Base-by-base conservation (phyloP, 2,888 invertebrate genomes). In the Tineola bisselliella region DNA sequence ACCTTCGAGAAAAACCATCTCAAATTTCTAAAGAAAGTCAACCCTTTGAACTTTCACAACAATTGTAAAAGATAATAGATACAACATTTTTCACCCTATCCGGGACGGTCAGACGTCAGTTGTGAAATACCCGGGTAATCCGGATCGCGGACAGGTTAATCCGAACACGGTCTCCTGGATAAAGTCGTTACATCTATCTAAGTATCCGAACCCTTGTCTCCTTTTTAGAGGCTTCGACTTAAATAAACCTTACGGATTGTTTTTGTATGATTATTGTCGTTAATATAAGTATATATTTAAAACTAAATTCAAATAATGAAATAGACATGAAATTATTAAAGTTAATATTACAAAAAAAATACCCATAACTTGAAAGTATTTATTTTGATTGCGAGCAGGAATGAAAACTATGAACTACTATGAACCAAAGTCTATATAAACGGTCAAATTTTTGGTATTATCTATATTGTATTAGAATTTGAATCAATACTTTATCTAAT, bases 91-190 rank as follows among this genome's bases (percentile, higher is more conserved):
- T 58, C 58, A 58, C 58, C 33, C 31, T 11, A 11, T 33, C 33
- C 58, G 17, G 33, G 33, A 13, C 33, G 58, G 33, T 33, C 58
- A 33, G 30, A 58, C 15, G 58, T 58, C 58, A 33, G 5, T 54
- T 18, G 54, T 25, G 17, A 33, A 33, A 58, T 58, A 48, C 48
- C 52, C 48, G 48, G 60, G 44, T 60, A 60, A 60, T 60, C 60
- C 60, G 48, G 43, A 25, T 5, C 43, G 59, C 59, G 59, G 59
- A 59, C 59, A 59, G 59, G 59, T 59, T 59, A 59, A 59, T 59
- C 59, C 59, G 59, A 18, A 59, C 59, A 59, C 25, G 43, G 59
- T 44, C 43, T 19, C 18, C 59, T 13, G 44, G 59, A 43, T 59
- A 44, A 59, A 59, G 13, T 38, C 38, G 59, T 33, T 43, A 48